Percentiles rank a stretch among this genome's conserved stretches.
These are phyloP conservation scores for Rhodeus uyekii DNA, from an alignment of 2,797 vertebrate species.

Conservation along the genomic window DNA sequence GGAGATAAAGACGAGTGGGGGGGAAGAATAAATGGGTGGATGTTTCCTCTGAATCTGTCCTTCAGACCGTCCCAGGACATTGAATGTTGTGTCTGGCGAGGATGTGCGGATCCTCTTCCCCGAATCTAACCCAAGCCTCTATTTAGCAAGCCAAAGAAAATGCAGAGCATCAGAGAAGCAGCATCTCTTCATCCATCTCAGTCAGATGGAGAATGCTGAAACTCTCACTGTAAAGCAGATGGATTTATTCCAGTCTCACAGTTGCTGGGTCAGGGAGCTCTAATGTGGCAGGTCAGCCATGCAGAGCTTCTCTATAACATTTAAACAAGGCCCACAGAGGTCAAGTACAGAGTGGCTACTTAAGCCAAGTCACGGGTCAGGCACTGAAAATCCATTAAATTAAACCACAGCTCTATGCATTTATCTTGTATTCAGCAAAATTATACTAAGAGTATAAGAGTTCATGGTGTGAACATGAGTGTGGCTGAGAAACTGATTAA, in stretches of 20 bases:
- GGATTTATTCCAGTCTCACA: slow-evolving; percentile 24
- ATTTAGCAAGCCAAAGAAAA: slow-evolving; percentile 29
- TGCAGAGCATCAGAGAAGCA: not conserved
- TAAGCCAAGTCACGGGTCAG: slow-evolving; percentile 3
- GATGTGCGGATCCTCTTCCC: not conserved
- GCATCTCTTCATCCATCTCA: not conserved
- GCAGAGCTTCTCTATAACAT: slow-evolving; percentile 18
- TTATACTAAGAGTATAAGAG: slow-evolving; percentile 4
- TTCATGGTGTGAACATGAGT: not conserved
- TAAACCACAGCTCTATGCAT: slow-evolving; percentile 27
- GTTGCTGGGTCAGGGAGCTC: not conserved
- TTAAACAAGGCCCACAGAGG: slow-evolving; percentile 21
- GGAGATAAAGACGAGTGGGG: slow-evolving; percentile 66
- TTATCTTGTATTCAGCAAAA: slow-evolving; percentile 34
- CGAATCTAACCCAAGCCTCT: slow-evolving; percentile 9
- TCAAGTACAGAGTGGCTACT: slow-evolving; percentile 22
- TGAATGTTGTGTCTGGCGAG: slow-evolving; percentile 10
- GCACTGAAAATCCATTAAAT: slow-evolving; percentile 20
- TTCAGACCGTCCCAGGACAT: slow-evolving; percentile 25
- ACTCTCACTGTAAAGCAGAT: slow-evolving; percentile 1
- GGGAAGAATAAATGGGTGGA: slow-evolving; percentile 8
- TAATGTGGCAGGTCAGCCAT: slow-evolving; percentile 32
- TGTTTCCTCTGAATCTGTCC: not conserved
- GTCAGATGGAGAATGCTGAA: slow-evolving; percentile 8
- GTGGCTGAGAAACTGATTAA: slow-evolving; percentile 4